phyloP scores from a whole-genome alignment of 2,888 invertebrate species.

The Teinopalpus imperialis region DNA sequence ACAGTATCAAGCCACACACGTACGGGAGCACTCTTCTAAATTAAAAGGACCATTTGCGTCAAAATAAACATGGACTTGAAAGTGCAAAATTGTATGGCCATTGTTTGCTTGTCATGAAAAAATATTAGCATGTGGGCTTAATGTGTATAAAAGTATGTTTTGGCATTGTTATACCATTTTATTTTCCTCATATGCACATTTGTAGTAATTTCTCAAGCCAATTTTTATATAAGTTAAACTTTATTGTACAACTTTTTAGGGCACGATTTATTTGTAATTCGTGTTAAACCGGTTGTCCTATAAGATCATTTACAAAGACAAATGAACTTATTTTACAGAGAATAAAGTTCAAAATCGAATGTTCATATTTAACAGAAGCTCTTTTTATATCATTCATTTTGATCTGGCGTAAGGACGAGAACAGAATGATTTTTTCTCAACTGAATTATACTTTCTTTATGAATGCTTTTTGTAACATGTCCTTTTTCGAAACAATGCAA shows the following conservation, averaged over 20 bases:
- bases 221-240: neutral
- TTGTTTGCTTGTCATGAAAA: conserved; percentile 42
- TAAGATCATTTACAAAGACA: neutral
- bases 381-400: conserved; percentile 47
- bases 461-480: conserved; percentile 43
- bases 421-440: conserved; percentile 45
- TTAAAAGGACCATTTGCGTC: conserved; percentile 43
- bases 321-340: neutral
- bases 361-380: conserved; percentile 34
- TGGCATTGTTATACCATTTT: conserved; percentile 27
- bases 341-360: conserved; percentile 11
- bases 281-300: neutral
- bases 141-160: conserved; percentile 26
- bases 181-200: conserved; percentile 28
- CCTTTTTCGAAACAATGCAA: conserved; percentile 42
- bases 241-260: conserved; percentile 2
- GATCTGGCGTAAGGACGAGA: conserved; percentile 46
- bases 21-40: conserved; percentile 28
- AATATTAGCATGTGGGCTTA: conserved; percentile 18
- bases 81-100: conserved; percentile 53
- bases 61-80: conserved; percentile 43
- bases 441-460: conserved; percentile 37
- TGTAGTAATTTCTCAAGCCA: conserved; percentile 9
- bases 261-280: conserved; percentile 1
- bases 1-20: neutral